phyloP scores from a whole-genome alignment of 1,140 invertebrate genomes.

The Lanistes nyassanus region DNA sequence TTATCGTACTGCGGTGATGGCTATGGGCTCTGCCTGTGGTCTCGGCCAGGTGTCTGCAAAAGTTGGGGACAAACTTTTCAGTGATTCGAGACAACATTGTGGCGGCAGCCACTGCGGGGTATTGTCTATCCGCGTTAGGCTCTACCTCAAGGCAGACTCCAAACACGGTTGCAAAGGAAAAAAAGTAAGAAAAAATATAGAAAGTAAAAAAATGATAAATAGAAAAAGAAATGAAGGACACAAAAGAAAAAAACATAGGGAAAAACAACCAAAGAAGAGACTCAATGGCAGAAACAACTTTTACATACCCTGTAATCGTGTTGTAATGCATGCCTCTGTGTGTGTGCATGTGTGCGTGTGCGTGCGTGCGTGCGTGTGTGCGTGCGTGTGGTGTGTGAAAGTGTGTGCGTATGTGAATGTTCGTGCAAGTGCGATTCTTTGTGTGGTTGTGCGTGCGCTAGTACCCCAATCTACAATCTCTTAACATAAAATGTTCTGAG shows the following conservation, averaged over 20 bases:
- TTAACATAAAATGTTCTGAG: background rate
- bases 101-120: no score
- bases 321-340: background rate
- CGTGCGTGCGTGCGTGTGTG: conserved; percentile 7
- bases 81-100: no score
- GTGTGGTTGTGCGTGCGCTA: background rate
- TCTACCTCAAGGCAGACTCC: no score
- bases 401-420: conserved; percentile 6
- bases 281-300: background rate
- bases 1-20: no score
- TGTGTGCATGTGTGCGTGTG: background rate
- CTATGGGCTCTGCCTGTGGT: no score
- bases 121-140: no score
- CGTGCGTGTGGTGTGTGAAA: background rate
- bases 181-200: background rate
- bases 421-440: background rate
- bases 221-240: background rate
- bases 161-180: background rate
- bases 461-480: background rate
- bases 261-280: background rate
- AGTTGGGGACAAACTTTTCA: no score
- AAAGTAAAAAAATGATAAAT: no score
- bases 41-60: no score
- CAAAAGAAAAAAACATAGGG: background rate
- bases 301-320: background rate